Base-by-base conservation (phyloP, 2,888 invertebrate species). In the Mimachlamys varia region DNA sequence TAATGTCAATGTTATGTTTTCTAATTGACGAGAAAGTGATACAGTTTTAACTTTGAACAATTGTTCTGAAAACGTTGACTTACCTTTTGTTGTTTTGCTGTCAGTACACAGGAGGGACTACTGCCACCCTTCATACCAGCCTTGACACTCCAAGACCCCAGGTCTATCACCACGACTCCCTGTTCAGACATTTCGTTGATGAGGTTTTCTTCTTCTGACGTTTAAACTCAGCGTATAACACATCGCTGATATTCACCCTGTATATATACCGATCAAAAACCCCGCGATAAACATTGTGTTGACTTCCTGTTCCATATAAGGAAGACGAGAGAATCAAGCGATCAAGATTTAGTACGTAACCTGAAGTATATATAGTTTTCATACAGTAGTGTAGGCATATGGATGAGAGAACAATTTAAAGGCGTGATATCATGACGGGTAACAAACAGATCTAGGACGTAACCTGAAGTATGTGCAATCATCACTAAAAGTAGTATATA, bases 281-380 rank as follows among this genome's bases (percentile, higher is more conserved):
- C 76, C 76, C 76, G 33, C 76, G 76, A 76, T 76, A 76, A 76
- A 76, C 76, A 76, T 76, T 33, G 76, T 33, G 76, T 76, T 7
- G 27, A 10, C 76, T 33, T 27, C 17, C 7, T 33, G 13, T 15
- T 76, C 76, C 76, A 22, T 76, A 76, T 76, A 76, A 7, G 76
- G 76, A 76, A 76, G 17, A 13, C 33, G 1, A 2, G 10, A 0
- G n/a, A 27, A 33, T 27, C 33, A 76, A 76, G 76, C 27, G 76
- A 27, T 76, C 76, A 76, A 10, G 27, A 76, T 76, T 10, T 76
- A 27, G 76, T 12, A 76, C 76, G 76, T 76, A 10, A 76, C 76
- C 76, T 76, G 76, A 76, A 76, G 33, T 76, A 76, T 76, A 0
- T 33, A 33, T 27, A 27, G 76, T 76, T 5, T 76, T 33, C 76